Base-by-base conservation (phyloP, 2,888 invertebrate species). In the Eilema sororculum region DNA sequence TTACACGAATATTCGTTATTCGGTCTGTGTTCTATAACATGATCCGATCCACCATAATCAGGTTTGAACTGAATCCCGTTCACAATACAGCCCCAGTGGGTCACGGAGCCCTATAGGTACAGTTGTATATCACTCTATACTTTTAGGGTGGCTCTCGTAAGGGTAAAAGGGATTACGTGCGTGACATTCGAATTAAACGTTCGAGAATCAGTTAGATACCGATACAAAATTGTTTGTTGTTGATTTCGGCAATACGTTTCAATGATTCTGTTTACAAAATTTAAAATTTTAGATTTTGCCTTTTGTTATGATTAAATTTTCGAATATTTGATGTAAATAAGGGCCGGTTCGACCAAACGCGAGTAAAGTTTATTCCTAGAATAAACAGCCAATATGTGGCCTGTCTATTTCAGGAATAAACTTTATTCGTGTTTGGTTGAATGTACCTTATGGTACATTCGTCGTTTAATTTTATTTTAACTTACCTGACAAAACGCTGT, bases 101-200 rank as follows among this genome's bases (percentile, higher is more conserved):
- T 30, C 52, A 52, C 22, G 28, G 12, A 12, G 0, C n/a, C 22
- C 30, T 65, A 30, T 30, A 65, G 16, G 41, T 28, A 22, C 28
- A 1, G 64, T 64, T 8, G 37, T 66, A 56, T 61, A 68, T 41
- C n/a, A 3, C 30, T 46, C 13, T 46, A n/a, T 69, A 37, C 37
- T 65, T 69, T 69, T 65, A 12, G 69, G 60, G 64, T 41, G 57
- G 64, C 46, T 60, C 24, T 24, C 60, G 65, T 12, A 60, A 69
- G 25, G 59, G 69, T 56, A 59, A 56, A 68, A 69, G 60, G 65
- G 60, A 65, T 52, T 65, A 61, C 69, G 69, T 65, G 65, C 65
- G 65, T 69, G 69, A 60, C 65, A 64, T 65, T 56, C 16, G 37
- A 57, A 69, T 69, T 65, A 69, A 65, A 69, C 30, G 30, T 37